Evolutionary conservation across 1,140 invertebrate species (phyloP).

Genomic region (Ganaspis sp.): DNA sequence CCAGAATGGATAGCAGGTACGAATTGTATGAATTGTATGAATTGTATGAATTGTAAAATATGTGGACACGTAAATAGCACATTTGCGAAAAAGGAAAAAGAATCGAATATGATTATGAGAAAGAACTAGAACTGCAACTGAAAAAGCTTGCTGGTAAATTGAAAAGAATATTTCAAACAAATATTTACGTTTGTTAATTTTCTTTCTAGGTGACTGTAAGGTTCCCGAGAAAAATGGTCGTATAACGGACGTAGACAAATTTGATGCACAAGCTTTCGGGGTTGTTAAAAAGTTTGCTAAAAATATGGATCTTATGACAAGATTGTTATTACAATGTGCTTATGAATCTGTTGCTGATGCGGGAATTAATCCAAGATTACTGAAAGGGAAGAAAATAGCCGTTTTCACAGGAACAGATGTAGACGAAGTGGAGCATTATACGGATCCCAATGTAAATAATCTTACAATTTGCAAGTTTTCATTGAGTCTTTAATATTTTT

Average conservation of each 20-base stretch:
- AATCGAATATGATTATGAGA: no score
- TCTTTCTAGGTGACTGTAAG: conserved; percentile 18
- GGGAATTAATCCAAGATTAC: conserved; percentile 61
- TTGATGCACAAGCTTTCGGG: conserved; percentile 79
- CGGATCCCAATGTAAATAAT: no score
- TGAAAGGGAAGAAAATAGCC: conserved; percentile 81
- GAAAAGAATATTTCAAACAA: no score
- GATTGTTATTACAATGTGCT: conserved; percentile 74
- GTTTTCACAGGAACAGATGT: conserved; percentile 86
- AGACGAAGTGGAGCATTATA: conserved; percentile 75
- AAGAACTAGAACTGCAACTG: no score
- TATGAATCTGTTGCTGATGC: conserved; percentile 74
- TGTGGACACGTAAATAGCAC: no score
- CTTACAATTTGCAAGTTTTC: no score
- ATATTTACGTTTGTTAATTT: no score
- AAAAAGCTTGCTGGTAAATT: no score
- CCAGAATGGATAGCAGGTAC: neutral
- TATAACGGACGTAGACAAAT: conserved; percentile 59
- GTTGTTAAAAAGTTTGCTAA: conserved; percentile 75
- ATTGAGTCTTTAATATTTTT: no score
- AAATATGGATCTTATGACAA: conserved; percentile 77
- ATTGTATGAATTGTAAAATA: no score
- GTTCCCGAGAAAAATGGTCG: conserved; percentile 34
- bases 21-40: no score
- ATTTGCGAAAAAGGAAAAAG: no score